Evolutionary conservation across 2,113 vertebrate species (phyloP).

Genomic region (Redunca redunca): DNA sequence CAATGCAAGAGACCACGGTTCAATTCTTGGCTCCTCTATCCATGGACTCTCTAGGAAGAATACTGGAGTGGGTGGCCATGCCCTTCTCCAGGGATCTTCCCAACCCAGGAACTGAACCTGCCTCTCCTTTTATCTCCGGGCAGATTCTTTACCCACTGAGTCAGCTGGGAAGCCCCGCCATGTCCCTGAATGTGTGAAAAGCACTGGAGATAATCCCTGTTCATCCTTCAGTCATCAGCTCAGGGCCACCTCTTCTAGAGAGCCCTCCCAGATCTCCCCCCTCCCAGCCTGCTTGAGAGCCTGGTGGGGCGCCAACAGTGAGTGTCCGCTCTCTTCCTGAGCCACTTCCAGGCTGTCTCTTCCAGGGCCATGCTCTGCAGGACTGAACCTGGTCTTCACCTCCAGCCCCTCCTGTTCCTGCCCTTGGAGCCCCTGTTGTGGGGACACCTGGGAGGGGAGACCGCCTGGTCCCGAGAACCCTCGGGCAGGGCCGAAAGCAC

Average conservation of each 20-base stretch:
- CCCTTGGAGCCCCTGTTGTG: too few relatives aligned
- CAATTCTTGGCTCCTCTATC: neutral
- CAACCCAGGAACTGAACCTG: neutral
- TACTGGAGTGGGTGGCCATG: neutral
- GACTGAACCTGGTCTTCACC: neutral
- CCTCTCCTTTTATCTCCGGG: neutral
- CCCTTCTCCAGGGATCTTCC: neutral
- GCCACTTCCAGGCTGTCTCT: neutral
- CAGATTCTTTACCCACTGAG: neutral
- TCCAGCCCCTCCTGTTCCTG: neutral
- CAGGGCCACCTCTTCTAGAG: neutral
- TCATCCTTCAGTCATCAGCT: neutral
- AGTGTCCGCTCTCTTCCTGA: too few relatives aligned
- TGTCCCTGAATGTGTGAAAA: neutral
- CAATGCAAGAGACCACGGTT: too few relatives aligned
- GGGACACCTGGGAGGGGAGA: neutral
- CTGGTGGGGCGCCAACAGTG: neutral
- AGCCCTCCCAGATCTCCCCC: neutral
- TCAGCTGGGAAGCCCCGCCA: neutral
- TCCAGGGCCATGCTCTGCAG: too few relatives aligned
- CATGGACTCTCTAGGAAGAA: neutral
- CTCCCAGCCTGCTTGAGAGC: neutral
- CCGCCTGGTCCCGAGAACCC: fast-evolving
- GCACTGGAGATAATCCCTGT: neutral
- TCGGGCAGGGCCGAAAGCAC: too few relatives aligned